Evolutionary conservation across 2,797 vertebrate species (phyloP), one percentile per base, ranked within the genome.

Genomic region (Alosa sapidissima): DNA sequence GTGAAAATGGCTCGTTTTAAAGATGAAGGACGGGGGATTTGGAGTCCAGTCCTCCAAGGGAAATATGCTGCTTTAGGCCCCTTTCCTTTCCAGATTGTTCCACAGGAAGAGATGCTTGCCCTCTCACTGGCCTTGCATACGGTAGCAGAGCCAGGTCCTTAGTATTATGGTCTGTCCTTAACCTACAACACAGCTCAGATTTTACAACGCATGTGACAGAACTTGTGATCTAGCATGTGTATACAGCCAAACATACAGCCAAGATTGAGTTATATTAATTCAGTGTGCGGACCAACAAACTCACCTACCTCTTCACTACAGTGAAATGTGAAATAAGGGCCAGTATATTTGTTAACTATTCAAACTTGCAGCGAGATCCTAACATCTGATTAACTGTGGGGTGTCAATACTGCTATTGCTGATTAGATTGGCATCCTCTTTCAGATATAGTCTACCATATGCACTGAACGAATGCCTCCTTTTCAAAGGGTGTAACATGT

Each of bases 41-140:
- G 14, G 54, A 41, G 65, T 16, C 33, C 13, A 13, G 10, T 72
- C 65, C 65, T 72, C 65, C 33, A 36, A 72, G 33, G 65, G 65
- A 72, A 72, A 72, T 72, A 36, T 72, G 65, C 11, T 36, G 65
- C 28, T 36, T 72, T 72, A 72, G 65, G 65, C 65, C 65, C 13
- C 65, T 78, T 78, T 78, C 72, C 72, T 78, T 19, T 45, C 36
- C 19, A 45, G 14, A 78, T 6, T 19, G 72, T 45, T 78, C 72
- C 36, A 47, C 72, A 72, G 65, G 65, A 72, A 72, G 28, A 72
- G 65, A 72, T 36, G 28, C 65, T 72, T 72, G 33, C 28, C 65
- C 33, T 72, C 33, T 5, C 65, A 2, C 1, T 78, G 14, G 36
- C 41, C 8, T 21, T 45, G 36, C 19, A 47, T 45, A n/a, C 72